phyloP scores from a whole-genome alignment of 2,888 invertebrate species.

The Aproaerema taeniolella region DNA sequence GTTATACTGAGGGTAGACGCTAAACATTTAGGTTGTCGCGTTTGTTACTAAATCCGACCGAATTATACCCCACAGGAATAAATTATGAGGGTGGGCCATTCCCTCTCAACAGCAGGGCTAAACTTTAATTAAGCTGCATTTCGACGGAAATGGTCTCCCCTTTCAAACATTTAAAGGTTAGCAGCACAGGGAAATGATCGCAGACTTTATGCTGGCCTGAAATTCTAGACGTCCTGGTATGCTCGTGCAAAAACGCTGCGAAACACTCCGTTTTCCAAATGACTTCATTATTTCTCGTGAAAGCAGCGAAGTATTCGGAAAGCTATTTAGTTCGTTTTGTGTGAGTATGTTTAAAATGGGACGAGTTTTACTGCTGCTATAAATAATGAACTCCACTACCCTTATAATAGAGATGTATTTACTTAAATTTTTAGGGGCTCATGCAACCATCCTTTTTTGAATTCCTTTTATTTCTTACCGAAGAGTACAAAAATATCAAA shows the following conservation, averaged over 20 bases:
- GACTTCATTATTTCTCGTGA: constrained; percentile 44
- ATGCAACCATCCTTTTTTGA: no score
- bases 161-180: constrained; percentile 57
- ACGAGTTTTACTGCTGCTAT: no score
- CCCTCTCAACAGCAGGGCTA: constrained; percentile 56
- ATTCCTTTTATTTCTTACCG: no score
- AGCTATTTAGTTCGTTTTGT: constrained; percentile 29
- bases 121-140: constrained; percentile 71
- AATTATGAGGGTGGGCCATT: constrained; percentile 63
- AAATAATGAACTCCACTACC: no score
- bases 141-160: constrained; percentile 55
- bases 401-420: no score
- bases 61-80: constrained; percentile 66
- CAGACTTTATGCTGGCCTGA: constrained; percentile 24
- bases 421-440: no score
- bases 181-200: constrained; percentile 40
- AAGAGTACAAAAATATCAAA: no score
- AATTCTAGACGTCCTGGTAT: constrained; percentile 28
- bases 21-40: constrained; percentile 46
- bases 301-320: constrained; percentile 34
- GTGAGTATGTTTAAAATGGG: constrained; percentile 33
- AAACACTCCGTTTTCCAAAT: constrained; percentile 29
- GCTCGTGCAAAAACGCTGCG: constrained; percentile 40
- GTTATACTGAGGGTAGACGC: constrained; percentile 32
- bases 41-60: constrained; percentile 60